These are phyloP conservation scores for Drosophila testacea DNA, from an alignment of 2,888 invertebrate species.

Conservation along the genomic window DNA sequence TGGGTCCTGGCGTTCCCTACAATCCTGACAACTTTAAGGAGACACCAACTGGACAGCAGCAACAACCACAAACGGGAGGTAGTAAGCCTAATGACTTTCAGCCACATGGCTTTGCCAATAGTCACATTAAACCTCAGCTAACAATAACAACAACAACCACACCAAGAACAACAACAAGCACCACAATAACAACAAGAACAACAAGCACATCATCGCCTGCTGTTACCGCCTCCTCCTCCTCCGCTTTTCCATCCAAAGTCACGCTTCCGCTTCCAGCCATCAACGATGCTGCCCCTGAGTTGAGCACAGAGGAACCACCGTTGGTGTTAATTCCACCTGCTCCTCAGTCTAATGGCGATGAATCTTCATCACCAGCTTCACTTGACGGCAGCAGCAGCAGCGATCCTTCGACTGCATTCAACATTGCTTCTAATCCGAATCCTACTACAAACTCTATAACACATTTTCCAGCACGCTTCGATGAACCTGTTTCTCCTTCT, in stretches of 20 bases:
- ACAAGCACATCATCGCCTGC: constrained; percentile 57
- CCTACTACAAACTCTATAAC: constrained; percentile 77
- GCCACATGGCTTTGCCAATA: constrained; percentile 58
- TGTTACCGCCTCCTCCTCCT: constrained; percentile 48
- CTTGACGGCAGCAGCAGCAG: constrained; percentile 18
- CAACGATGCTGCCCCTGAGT: constrained; percentile 30
- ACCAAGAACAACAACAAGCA: constrained; percentile 15
- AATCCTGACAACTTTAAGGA: constrained; percentile 61
- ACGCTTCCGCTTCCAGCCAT: constrained; percentile 75
- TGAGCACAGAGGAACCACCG: constrained; percentile 63
- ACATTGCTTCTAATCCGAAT: constrained; percentile 29
- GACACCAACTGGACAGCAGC: constrained; percentile 6
- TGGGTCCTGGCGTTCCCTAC: constrained; percentile 83
- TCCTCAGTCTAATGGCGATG: constrained; percentile 13
- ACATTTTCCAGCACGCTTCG: constrained; percentile 82
- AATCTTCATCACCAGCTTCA: constrained; percentile 28
- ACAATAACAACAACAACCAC: constrained; percentile 29
- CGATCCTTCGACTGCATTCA: constrained; percentile 6
- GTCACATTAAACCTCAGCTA: constrained; percentile 7
- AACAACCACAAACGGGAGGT: constrained; percentile 37
- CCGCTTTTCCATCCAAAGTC: constrained; percentile 80
- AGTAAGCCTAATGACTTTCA: constrained; percentile 62
- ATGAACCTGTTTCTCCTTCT: constrained; percentile 49
- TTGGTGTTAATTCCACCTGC: constrained; percentile 72
- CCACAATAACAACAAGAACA: constrained; percentile 27